Conservation (phyloP, 2,888 invertebrate species). For the Noctua comes region DNA sequence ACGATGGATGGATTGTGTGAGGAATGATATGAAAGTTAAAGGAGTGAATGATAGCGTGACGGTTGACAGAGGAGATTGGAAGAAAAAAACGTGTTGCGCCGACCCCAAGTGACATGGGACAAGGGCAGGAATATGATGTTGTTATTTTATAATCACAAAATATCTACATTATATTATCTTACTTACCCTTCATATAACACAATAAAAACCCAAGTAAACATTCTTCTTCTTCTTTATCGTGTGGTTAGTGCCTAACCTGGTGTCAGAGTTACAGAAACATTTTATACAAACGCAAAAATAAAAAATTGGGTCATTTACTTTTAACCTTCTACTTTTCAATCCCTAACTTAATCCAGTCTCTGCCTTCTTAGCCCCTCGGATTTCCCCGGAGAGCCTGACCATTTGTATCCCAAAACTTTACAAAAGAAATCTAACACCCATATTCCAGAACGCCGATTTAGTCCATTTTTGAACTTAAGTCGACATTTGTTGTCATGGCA, state of each 20-base stretch:
- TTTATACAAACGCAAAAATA: not conserved
- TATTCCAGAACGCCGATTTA: too few relatives aligned
- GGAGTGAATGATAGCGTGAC: too few relatives aligned
- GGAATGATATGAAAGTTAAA: too few relatives aligned
- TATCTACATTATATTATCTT: not conserved
- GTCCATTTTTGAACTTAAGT: too few relatives aligned
- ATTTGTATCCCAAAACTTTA: conserved; percentile 28
- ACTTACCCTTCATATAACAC: not conserved
- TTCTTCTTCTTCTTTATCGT: too few relatives aligned
- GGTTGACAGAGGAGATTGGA: too few relatives aligned
- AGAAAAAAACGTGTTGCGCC: too few relatives aligned
- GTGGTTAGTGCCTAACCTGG: too few relatives aligned
- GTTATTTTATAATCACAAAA: not conserved
- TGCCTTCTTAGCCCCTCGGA: not conserved
- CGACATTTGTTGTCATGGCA: too few relatives aligned
- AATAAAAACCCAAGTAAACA: not conserved
- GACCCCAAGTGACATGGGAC: too few relatives aligned
- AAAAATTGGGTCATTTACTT: conserved; percentile 1
- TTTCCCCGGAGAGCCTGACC: conserved; percentile 27
- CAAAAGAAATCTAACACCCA: conserved; percentile 46
- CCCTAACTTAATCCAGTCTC: conserved; percentile 7
- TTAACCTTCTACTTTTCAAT: conserved; percentile 31
- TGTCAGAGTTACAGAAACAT: not conserved
- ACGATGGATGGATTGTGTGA: too few relatives aligned
- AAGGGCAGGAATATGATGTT: too few relatives aligned